Percentiles rank a stretch among this genome's conserved stretches.
phyloP scores from a whole-genome alignment of 2,113 vertebrate species.

The Litocranius walleri region DNA sequence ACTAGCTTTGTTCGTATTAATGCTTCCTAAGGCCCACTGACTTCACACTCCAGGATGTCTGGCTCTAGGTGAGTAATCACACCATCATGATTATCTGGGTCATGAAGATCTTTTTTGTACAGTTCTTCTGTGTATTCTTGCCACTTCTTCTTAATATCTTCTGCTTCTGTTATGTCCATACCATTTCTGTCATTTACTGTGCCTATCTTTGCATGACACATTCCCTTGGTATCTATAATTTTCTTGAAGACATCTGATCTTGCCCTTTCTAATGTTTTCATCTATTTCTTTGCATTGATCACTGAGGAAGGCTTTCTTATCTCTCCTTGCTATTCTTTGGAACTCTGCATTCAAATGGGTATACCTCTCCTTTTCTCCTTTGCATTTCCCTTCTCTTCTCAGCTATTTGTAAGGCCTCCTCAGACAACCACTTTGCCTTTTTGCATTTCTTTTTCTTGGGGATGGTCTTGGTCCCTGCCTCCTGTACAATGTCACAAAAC shows the following conservation, averaged over 20 bases:
- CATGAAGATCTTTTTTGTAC: not conserved
- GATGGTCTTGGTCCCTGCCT: not conserved
- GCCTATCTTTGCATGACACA: not conserved
- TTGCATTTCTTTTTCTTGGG: not conserved
- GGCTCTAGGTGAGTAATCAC: not conserved
- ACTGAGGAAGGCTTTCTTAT: not conserved
- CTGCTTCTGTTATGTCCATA: not conserved
- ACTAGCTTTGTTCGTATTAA: not conserved
- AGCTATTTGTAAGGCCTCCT: not conserved
- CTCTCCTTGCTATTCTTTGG: not conserved
- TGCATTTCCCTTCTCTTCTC: not conserved
- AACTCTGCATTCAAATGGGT: not conserved
- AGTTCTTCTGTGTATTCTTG: not conserved
- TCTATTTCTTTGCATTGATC: not conserved
- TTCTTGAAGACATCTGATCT: not conserved
- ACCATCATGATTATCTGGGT: not conserved
- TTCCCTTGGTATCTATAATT: not conserved
- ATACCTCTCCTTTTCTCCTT: not conserved
- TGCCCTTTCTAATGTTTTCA: not conserved
- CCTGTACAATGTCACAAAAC: not conserved
- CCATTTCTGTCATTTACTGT: not conserved
- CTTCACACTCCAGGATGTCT: not conserved
- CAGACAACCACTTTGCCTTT: not conserved
- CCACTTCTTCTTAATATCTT: not conserved
- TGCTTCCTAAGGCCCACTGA: not conserved